Evolutionary conservation across 1,140 invertebrate genomes (phyloP).

Genomic region (Drosophila pectinifera): DNA sequence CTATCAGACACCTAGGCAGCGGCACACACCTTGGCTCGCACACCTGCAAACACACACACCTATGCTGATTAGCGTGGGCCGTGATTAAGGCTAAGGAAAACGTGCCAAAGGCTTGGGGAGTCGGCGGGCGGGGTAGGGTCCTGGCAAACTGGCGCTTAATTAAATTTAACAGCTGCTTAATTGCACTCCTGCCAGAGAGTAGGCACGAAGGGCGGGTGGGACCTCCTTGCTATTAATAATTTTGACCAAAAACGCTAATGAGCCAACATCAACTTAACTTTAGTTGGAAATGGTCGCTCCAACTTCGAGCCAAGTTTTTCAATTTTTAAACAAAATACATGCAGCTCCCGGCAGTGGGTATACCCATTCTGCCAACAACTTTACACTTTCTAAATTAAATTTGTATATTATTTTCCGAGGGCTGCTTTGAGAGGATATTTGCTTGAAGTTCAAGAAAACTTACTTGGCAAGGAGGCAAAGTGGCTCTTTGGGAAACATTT

Average conservation of each 20-base stretch:
- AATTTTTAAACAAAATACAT: slow-evolving; percentile 61
- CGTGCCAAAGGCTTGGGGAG: slow-evolving; percentile 63
- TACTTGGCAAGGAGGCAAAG: slow-evolving; percentile 2
- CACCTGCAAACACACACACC: slow-evolving; percentile 26
- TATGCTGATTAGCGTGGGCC: slow-evolving; percentile 69
- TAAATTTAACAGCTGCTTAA: slow-evolving; percentile 83
- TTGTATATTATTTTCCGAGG: slow-evolving; percentile 15
- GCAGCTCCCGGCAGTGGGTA: slow-evolving; percentile 2
- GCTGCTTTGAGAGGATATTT: slow-evolving; percentile 5
- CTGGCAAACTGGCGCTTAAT: slow-evolving; percentile 66
- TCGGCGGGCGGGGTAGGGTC: neutral
- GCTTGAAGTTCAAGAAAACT: neutral
- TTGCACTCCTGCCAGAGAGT: slow-evolving; percentile 50
- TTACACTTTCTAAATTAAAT: slow-evolving; percentile 13
- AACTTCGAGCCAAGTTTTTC: slow-evolving; percentile 65
- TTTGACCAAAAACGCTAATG: slow-evolving; percentile 80
- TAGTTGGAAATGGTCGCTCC: slow-evolving; percentile 50
- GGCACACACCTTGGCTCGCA: slow-evolving; percentile 23
- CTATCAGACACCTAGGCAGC: slow-evolving; percentile 42
- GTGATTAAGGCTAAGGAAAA: slow-evolving; percentile 63
- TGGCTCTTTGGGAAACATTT: slow-evolving; percentile 6
- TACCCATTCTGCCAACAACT: slow-evolving; percentile 20
- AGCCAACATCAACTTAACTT: slow-evolving; percentile 72
- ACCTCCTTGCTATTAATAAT: slow-evolving; percentile 69
- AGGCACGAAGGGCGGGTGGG: slow-evolving; percentile 6